Percentiles rank a stretch among this genome's conserved stretches.
Evolutionary conservation across 1,140 invertebrate genomes (phyloP).

Genomic region (Nylanderia fulva): DNA sequence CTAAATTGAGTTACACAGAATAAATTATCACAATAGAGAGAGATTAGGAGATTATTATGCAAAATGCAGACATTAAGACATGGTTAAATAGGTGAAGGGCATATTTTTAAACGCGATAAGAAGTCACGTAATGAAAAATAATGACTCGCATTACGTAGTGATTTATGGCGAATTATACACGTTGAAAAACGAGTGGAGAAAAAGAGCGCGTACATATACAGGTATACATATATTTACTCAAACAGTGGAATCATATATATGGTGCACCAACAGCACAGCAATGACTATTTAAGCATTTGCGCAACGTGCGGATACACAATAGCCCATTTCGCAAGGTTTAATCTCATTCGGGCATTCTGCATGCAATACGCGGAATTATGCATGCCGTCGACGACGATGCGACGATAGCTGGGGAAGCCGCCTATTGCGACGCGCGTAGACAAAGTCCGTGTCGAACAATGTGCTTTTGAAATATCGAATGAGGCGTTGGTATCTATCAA

Average conservation of each 20-base stretch:
- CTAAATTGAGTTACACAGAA: neutral
- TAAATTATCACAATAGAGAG: neutral
- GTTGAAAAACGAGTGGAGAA: neutral
- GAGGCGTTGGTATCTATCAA: conserved; percentile 34
- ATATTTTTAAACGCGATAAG: neutral
- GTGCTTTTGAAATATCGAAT: conserved; percentile 53
- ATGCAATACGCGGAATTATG: conserved; percentile 47
- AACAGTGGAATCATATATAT: neutral
- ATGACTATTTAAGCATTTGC: conserved; percentile 42
- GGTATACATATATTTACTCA: conserved; percentile 20
- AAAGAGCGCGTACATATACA: neutral
- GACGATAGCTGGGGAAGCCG: conserved; percentile 33
- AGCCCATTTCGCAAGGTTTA: conserved; percentile 43
- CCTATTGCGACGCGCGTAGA: conserved; percentile 50
- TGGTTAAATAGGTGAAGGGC: neutral
- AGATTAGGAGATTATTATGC: neutral
- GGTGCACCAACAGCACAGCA: neutral
- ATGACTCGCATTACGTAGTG: neutral
- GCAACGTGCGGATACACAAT: conserved; percentile 52
- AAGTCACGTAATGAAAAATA: neutral
- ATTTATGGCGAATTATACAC: conserved; percentile 1
- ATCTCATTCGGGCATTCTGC: conserved; percentile 36
- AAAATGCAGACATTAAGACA: neutral
- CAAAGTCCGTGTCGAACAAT: conserved; percentile 46
- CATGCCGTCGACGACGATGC: conserved; percentile 33